A percentile compares a stretch with the other conserved stretches of the same genome.
phyloP scores from a whole-genome alignment of 2,797 vertebrate genomes.

The Sitta carolinensis region DNA sequence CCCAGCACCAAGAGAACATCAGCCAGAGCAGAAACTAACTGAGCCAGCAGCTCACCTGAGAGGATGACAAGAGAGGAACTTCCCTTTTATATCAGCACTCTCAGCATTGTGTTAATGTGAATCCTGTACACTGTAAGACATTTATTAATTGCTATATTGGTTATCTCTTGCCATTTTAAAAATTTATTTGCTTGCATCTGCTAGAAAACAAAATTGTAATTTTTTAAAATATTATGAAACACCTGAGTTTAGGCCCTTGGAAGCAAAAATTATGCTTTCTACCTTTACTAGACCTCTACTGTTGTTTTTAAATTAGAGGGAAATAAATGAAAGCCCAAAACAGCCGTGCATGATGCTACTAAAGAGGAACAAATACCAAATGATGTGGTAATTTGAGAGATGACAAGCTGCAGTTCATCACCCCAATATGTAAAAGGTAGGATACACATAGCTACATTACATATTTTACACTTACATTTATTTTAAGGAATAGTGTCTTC shows the following conservation, averaged over 20 bases:
- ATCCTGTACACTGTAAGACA: not conserved
- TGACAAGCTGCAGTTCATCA: not conserved
- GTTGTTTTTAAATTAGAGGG: not conserved
- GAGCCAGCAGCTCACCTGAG: not conserved
- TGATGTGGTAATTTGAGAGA: not conserved
- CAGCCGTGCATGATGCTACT: not conserved
- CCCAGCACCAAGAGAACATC: not conserved
- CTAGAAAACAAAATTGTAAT: not conserved
- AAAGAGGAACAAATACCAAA: not conserved
- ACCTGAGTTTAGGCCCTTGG: not conserved
- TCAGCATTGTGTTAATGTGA: not conserved
- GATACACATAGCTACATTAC: not conserved
- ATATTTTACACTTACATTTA: not conserved
- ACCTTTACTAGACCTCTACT: not conserved
- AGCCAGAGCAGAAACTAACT: not conserved
- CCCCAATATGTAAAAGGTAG: not conserved
- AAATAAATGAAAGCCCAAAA: not conserved
- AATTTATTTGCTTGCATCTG: not conserved
- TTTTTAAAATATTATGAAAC: not conserved
- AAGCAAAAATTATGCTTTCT: not conserved
- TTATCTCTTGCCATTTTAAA: not conserved
- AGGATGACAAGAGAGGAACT: not conserved
- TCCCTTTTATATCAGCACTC: not conserved
- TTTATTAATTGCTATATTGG: not conserved
- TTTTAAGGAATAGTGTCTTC: not conserved